These are phyloP conservation scores for Conger conger DNA, from an alignment of 2,113 vertebrate species.

Conservation along the genomic window DNA sequence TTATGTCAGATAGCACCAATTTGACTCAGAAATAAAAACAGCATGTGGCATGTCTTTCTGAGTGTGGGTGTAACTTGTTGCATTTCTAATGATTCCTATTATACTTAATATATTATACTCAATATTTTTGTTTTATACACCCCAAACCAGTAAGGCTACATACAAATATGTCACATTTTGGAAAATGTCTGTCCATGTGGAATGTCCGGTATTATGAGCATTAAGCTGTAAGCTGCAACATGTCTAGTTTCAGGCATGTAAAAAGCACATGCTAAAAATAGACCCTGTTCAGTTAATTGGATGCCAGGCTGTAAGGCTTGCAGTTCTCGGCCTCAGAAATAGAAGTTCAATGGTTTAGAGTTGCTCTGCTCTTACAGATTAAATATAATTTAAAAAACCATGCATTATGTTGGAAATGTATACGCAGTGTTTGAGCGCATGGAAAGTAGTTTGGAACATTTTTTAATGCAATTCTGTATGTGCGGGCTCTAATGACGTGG, in stretches of 20 bases:
- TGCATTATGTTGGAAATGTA: background rate
- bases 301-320: background rate
- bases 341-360: slow-evolving; percentile 3
- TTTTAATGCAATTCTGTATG: background rate
- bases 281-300: background rate
- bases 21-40: background rate
- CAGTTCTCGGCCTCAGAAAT: background rate
- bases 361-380: background rate
- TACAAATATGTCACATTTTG: background rate
- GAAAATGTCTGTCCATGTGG: background rate
- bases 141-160: background rate
- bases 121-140: background rate
- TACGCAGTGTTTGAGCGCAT: background rate
- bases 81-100: background rate
- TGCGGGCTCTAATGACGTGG: background rate
- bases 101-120: background rate
- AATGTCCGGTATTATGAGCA: background rate
- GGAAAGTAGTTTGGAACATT: background rate
- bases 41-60: background rate
- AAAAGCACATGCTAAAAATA: slow-evolving; percentile 2
- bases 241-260: background rate
- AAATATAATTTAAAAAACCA: background rate
- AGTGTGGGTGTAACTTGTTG: background rate
- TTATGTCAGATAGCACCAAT: background rate
- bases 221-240: slow-evolving; percentile 1